Evolutionary conservation across 2,797 vertebrate genomes (phyloP).

Genomic region (Takifugu ocellatus): DNA sequence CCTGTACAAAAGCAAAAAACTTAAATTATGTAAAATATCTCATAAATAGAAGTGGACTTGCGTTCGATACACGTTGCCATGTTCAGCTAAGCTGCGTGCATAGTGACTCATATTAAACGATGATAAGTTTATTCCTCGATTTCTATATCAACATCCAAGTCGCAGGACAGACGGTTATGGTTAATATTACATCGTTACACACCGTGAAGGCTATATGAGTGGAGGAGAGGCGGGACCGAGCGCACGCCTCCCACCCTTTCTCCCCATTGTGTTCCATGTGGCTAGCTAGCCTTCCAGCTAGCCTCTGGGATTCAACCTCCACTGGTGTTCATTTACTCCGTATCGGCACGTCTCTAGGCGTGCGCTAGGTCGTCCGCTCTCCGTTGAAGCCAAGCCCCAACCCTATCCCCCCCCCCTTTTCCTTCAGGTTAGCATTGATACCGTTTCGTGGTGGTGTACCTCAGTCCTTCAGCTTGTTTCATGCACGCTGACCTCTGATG

Average conservation of each 20-base stretch:
- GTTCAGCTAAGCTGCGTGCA: constrained; percentile 99
- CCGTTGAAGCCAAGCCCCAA: constrained; percentile 34
- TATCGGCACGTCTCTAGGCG: constrained; percentile 72
- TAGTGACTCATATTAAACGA: constrained; percentile 99
- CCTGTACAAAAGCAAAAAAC: constrained; percentile 98
- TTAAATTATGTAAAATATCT: constrained; percentile 99
- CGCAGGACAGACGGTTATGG: constrained; percentile 98
- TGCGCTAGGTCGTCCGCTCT: constrained; percentile 75
- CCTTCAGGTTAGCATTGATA: constrained; percentile 62
- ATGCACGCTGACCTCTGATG: constrained; percentile 65
- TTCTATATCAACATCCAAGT: constrained; percentile 99
- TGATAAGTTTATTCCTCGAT: constrained; percentile 95
- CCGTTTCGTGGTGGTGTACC: constrained; percentile 30
- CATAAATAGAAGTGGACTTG: constrained; percentile 99
- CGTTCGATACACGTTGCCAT: constrained; percentile 98
- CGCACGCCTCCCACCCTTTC: constrained; percentile 72
- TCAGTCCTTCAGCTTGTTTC: constrained; percentile 58
- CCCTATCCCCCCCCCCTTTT: background rate
- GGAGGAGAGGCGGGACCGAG: constrained; percentile 77
- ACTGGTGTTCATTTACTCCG: constrained; percentile 40
- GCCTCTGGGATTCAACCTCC: too few relatives aligned
- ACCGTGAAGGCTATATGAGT: constrained; percentile 87
- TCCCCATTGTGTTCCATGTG: too few relatives aligned
- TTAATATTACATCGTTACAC: constrained; percentile 95
- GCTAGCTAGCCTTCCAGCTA: too few relatives aligned